Base-by-base conservation (phyloP, 1,140 invertebrate genomes). In the Lanistes nyassanus region DNA sequence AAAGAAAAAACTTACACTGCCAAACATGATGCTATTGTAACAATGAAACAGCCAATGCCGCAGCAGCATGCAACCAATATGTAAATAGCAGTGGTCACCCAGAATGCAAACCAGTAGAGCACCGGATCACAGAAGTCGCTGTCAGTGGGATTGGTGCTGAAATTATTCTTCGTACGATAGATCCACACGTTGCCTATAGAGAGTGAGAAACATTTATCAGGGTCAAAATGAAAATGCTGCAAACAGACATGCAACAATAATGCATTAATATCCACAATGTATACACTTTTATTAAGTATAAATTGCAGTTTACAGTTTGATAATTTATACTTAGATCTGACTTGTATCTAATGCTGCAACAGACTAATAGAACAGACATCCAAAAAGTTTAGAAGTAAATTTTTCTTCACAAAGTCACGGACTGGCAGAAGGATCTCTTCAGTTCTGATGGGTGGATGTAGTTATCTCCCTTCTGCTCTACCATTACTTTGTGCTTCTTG, bases 31-130 rank as follows among this genome's bases (percentile, higher is more conserved):
- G 75, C 67, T 23, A 79, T 23, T 39, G 39, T 58, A 37, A 78
- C 77, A 62, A 70, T 71, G 34, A 70, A 75, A 56, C 79, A 80
- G 29, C 80, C 77, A 73, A 78, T 79, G 60, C 91, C 92, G 85
- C 92, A 93, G 23, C 93, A 81, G 1, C 90, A 91, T 73, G 91
- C 92, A 26, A 92, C 80, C 1, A 90, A 78, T 76, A 93, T 92
- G 81, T 93, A 93, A 16, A 91, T 88, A 3, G 91, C 89, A 0
- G 92, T 93, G 11, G 92, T 92, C 16, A 93, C 83, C 93, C 93
- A 93, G 84, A 96, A 86, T 0, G 94, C 91, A 87, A 94, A 95
- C 64, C 93, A 91, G 88, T 95, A 96, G 6, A 95, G 90, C 0
- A 92, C 94, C 70, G 92, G 92, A 86, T 94, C 91, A 84, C 94